phyloP scores from a whole-genome alignment of 2,113 vertebrate genomes.

The Chloebia gouldiae region DNA sequence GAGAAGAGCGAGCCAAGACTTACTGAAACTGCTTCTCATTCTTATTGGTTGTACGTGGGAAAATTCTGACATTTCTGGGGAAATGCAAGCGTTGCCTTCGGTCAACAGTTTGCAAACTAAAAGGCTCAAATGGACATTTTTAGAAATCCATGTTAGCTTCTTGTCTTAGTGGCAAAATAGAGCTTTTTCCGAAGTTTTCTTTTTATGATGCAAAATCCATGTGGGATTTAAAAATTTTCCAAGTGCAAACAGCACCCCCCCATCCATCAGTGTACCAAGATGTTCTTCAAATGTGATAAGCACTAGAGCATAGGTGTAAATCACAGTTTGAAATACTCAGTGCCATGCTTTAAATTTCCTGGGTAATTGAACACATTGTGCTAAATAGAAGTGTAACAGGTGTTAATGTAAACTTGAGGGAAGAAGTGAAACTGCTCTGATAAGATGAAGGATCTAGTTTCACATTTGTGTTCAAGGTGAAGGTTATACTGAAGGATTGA shows the following conservation, averaged over 20 bases:
- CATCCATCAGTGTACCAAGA: background rate
- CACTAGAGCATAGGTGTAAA: background rate
- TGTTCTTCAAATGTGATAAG: background rate
- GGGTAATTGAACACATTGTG: background rate
- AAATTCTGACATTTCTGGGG: background rate
- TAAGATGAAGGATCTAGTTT: background rate
- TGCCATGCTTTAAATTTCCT: background rate
- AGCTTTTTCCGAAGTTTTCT: background rate
- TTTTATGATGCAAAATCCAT: background rate
- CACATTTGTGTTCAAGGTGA: background rate
- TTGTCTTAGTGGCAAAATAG: background rate
- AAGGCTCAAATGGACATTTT: background rate
- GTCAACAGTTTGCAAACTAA: background rate
- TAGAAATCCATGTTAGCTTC: background rate
- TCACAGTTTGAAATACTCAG: background rate
- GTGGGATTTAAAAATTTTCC: background rate
- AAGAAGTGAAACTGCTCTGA: background rate
- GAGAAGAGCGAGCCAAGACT: background rate
- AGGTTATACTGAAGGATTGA: background rate
- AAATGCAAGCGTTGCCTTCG: background rate
- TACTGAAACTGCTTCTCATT: background rate
- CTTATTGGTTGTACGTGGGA: fast-evolving
- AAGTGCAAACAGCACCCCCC: background rate
- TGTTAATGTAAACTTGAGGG: background rate
- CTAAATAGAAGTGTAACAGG: background rate